phyloP scores from a whole-genome alignment of 2,797 vertebrate genomes.

The Sorex maritimensis region DNA sequence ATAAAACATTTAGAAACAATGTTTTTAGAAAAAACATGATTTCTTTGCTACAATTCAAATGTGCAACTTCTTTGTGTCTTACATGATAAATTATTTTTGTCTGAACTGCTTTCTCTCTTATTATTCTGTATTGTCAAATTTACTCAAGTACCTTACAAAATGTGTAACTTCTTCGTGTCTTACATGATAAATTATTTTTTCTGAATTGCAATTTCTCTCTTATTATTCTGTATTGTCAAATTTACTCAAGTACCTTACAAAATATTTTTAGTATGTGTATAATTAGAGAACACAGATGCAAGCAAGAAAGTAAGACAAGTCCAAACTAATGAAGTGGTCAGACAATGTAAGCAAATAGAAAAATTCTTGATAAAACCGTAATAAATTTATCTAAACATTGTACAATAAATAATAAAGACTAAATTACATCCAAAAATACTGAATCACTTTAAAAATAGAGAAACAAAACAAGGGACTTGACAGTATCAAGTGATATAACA shows the following conservation, averaged over 20 bases:
- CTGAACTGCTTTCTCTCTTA: background rate
- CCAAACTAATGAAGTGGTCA: background rate
- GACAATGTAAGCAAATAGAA: background rate
- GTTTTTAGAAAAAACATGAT: background rate
- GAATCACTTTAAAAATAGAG: background rate
- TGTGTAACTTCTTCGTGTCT: background rate
- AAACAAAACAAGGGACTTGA: too few species aligned
- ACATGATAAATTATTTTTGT: constrained; percentile 2
- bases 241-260: background rate
- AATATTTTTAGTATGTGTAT: background rate
- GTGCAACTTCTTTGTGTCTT: background rate
- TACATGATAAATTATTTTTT: constrained; percentile 20
- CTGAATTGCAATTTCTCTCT: background rate
- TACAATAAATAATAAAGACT: background rate
- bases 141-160: background rate
- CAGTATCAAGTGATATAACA: too few species aligned
- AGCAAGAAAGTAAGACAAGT: background rate
- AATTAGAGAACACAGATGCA: background rate
- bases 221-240: background rate
- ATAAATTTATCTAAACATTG: background rate
- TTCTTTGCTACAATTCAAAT: too few species aligned
- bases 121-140: background rate
- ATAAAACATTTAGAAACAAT: background rate
- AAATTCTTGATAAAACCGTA: background rate
- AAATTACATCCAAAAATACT: background rate